phyloP scores from a whole-genome alignment of 2,113 vertebrate genomes.

The Pholis gunnellus region DNA sequence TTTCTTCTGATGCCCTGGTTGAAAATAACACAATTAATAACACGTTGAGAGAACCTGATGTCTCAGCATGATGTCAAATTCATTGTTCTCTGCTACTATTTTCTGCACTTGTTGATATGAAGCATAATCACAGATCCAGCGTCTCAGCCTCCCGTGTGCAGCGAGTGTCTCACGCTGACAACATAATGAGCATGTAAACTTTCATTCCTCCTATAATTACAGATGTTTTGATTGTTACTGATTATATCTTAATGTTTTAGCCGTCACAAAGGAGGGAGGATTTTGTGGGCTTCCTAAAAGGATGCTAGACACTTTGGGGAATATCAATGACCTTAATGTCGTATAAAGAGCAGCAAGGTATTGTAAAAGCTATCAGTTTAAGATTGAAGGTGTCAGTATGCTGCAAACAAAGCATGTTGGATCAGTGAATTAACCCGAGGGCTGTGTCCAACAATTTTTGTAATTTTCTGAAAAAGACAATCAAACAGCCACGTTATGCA shows the following conservation, averaged over 20 bases:
- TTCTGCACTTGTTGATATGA: conserved; percentile 48
- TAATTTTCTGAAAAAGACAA: neutral
- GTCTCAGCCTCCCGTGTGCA: neutral
- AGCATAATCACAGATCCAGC: conserved; percentile 32
- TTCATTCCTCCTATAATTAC: conserved; percentile 65
- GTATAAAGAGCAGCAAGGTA: neutral
- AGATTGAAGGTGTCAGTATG: neutral
- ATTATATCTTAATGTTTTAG: conserved; percentile 52
- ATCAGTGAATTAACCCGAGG: neutral
- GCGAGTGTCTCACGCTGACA: conserved; percentile 52
- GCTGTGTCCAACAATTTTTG: neutral
- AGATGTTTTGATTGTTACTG: conserved; percentile 55
- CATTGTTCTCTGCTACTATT: conserved; percentile 38
- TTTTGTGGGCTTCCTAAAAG: neutral
- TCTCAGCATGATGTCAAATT: conserved; percentile 20
- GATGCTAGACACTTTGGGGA: neutral
- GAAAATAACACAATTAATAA: neutral
- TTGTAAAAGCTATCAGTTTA: neutral
- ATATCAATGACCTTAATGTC: neutral
- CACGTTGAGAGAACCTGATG: conserved; percentile 6
- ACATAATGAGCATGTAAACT: conserved; percentile 66
- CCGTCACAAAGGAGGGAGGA: conserved; percentile 7
- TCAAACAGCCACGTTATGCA: neutral
- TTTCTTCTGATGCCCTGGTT: neutral
- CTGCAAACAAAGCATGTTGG: neutral